Percentiles rank a stretch among this genome's conserved stretches.
phyloP scores from a whole-genome alignment of 2,113 vertebrate species.

The Turdus rufiventris region DNA sequence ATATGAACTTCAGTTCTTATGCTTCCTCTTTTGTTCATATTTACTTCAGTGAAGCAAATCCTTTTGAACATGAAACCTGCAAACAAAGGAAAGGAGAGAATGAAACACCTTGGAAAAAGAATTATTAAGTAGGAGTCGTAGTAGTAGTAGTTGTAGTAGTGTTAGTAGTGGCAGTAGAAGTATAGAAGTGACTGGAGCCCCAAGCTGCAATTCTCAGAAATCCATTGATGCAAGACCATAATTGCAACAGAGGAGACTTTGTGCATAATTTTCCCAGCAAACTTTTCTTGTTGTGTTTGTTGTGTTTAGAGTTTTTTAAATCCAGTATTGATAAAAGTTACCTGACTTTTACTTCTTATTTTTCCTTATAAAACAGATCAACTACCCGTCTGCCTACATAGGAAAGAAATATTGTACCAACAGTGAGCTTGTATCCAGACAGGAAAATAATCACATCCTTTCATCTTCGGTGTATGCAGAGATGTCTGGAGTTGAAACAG shows the following conservation, averaged over 20 bases:
- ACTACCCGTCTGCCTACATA: neutral
- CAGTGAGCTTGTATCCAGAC: neutral
- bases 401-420: neutral
- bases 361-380: neutral
- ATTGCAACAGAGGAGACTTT: neutral
- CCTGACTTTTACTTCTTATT: neutral
- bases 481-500: constrained; percentile 4
- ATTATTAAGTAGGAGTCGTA: neutral
- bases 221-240: neutral
- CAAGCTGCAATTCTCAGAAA: neutral
- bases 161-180: neutral
- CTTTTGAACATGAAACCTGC: neutral
- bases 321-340: neutral
- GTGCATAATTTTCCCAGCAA: neutral
- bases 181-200: neutral
- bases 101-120: neutral
- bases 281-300: neutral
- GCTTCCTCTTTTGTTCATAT: neutral
- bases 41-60: neutral
- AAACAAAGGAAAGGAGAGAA: neutral
- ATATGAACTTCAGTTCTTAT: neutral
- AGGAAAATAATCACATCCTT: neutral
- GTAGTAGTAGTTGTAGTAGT: no score
- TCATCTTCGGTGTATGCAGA: neutral
- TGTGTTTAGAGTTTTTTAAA: neutral